Percentiles rank a stretch among this genome's conserved stretches.
Conservation (phyloP, 64 coral and sea anemone genomes). For the Montipora efflorescens region DNA sequence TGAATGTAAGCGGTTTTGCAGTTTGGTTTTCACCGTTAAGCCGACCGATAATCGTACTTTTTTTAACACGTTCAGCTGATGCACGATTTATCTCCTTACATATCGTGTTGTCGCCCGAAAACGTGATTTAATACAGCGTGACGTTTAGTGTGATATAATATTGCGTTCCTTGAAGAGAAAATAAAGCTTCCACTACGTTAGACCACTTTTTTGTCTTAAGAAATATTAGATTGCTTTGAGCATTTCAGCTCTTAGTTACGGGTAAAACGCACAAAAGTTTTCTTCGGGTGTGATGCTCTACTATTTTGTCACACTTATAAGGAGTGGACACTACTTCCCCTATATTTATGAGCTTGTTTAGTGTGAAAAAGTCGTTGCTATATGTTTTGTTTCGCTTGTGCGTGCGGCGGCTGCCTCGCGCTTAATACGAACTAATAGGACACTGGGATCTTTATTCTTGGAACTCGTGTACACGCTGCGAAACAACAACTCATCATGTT, state of each 20-base stretch:
- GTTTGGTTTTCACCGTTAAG: neutral
- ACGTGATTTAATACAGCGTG: neutral
- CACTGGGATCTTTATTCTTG: neutral
- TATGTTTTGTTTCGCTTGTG: too few species aligned
- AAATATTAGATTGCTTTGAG: neutral
- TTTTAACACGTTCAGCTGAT: slow-evolving; percentile 23
- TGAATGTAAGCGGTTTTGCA: neutral
- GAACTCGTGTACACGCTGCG: neutral
- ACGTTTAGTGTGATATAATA: slow-evolving; percentile 5
- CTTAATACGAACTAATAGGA: too few species aligned
- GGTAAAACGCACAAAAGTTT: neutral
- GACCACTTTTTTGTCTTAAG: neutral
- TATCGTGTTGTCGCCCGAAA: slow-evolving; percentile 11
- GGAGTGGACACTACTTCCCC: too few species aligned
- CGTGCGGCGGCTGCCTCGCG: too few species aligned
- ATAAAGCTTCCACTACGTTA: neutral
- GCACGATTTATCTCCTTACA: slow-evolving; percentile 29
- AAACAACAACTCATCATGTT: slow-evolving; percentile 26
- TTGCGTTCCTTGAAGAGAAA: neutral
- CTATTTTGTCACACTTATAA: too few species aligned
- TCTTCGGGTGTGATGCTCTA: neutral
- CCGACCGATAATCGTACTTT: slow-evolving; percentile 10
- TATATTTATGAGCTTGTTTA: too few species aligned
- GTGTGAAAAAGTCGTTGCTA: too few species aligned
- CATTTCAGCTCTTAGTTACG: neutral